phyloP scores from a whole-genome alignment of 2,797 vertebrate species.

The Spinibarbus caldwelli region DNA sequence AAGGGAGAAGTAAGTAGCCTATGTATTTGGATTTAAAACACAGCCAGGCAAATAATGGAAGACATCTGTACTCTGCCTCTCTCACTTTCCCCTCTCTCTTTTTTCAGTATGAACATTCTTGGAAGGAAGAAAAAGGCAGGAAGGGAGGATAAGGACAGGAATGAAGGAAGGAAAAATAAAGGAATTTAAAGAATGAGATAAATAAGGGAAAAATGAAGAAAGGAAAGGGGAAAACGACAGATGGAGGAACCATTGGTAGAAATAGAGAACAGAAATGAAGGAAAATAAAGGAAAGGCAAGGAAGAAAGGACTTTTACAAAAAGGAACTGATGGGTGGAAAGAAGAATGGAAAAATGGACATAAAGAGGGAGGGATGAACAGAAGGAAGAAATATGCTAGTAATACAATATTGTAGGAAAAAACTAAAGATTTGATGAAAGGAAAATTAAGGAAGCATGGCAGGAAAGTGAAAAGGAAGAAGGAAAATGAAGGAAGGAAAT shows the following conservation, averaged over 20 bases:
- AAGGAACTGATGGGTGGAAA: background rate
- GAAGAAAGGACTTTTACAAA: background rate
- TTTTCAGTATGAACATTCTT: conserved; percentile 3
- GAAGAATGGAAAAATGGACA: background rate
- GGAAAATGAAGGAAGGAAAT: background rate
- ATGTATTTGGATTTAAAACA: background rate
- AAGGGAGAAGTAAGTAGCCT: background rate
- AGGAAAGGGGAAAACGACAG: background rate
- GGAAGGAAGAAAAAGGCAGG: background rate
- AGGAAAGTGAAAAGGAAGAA: background rate
- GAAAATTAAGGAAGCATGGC: background rate
- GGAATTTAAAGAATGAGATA: background rate
- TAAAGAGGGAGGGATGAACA: background rate
- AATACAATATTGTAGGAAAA: too few relatives aligned
- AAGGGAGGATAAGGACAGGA: background rate
- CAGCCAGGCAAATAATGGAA: background rate
- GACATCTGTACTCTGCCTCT: background rate
- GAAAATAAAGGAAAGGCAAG: background rate
- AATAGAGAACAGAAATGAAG: background rate
- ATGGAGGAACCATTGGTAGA: background rate
- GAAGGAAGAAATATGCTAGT: background rate
- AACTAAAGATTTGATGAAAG: background rate
- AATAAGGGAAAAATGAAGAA: background rate
- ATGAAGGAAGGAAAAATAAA: background rate
- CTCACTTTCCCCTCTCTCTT: background rate